phyloP scores from a whole-genome alignment of 92 coral and sea anemone species.

The Siderastrea radians region DNA sequence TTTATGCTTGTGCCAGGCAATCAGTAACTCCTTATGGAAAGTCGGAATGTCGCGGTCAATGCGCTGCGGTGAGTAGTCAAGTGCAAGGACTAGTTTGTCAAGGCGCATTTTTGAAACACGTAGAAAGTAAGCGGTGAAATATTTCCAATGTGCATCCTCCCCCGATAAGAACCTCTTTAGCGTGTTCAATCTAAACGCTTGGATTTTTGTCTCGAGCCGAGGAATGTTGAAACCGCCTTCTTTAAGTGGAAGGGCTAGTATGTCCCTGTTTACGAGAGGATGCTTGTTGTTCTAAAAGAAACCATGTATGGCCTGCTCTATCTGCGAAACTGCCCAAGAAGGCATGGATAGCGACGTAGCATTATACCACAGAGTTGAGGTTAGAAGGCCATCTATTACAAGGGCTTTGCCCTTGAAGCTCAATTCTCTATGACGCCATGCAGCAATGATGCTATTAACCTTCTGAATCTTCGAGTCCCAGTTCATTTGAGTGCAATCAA shows the following conservation, averaged over 20 bases:
- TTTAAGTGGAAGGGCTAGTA: background rate
- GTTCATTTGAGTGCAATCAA: background rate
- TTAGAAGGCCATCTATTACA: background rate
- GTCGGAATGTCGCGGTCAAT: background rate
- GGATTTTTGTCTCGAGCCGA: background rate
- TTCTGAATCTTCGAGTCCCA: background rate
- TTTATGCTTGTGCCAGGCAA: background rate
- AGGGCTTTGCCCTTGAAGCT: background rate
- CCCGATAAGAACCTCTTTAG: background rate
- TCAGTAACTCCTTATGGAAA: background rate
- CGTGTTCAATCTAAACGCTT: background rate
- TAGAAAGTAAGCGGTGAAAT: background rate
- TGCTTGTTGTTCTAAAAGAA: slow-evolving; percentile 5
- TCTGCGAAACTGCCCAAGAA: background rate
- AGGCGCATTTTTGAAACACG: background rate
- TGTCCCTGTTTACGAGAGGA: background rate
- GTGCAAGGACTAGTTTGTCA: background rate
- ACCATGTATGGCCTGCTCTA: background rate
- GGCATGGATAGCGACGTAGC: background rate
- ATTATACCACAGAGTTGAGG: slow-evolving; percentile 1
- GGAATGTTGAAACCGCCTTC: slow-evolving; percentile 24
- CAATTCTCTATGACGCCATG: background rate
- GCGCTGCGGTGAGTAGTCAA: background rate
- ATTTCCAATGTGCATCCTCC: background rate
- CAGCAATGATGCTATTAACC: background rate